Evolutionary conservation across 2,113 vertebrate genomes (phyloP).

Genomic region (Sarotherodon lohbergeri): DNA sequence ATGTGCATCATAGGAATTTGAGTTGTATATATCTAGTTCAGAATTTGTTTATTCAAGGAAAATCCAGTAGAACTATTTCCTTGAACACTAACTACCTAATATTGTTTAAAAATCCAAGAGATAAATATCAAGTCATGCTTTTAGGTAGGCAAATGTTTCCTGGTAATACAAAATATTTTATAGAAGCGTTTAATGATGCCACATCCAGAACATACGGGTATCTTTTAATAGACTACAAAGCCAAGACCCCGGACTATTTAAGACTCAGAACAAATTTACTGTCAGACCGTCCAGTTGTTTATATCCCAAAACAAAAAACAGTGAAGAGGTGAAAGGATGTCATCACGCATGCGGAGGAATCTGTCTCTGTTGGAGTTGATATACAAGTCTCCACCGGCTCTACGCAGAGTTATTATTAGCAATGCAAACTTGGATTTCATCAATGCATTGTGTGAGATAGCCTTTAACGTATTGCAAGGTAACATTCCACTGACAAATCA

Average conservation of each 20-base stretch:
- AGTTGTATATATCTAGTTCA: fast-evolving
- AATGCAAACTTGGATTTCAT: no score
- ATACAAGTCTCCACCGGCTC: fast-evolving
- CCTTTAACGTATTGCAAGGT: no score
- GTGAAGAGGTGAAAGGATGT: neutral
- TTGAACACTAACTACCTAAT: neutral
- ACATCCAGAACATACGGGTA: fast-evolving
- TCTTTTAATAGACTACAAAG: no score
- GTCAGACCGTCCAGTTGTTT: fast-evolving
- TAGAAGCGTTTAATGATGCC: fast-evolving
- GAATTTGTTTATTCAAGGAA: neutral
- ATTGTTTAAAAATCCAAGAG: fast-evolving
- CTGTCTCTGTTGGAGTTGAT: no score
- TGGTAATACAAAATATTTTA: fast-evolving
- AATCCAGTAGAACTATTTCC: fast-evolving
- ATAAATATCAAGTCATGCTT: fast-evolving
- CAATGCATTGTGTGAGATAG: no score
- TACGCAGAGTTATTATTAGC: no score
- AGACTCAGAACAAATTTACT: no score
- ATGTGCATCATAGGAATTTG: neutral
- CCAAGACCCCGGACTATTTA: neutral
- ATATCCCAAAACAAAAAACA: neutral
- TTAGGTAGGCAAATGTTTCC: fast-evolving
- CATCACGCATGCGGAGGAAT: no score
- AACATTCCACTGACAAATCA: no score